Evolutionary conservation across 1,140 invertebrate species (phyloP), one percentile per base, ranked within the genome.

Genomic region (Zaprionus capensis): DNA sequence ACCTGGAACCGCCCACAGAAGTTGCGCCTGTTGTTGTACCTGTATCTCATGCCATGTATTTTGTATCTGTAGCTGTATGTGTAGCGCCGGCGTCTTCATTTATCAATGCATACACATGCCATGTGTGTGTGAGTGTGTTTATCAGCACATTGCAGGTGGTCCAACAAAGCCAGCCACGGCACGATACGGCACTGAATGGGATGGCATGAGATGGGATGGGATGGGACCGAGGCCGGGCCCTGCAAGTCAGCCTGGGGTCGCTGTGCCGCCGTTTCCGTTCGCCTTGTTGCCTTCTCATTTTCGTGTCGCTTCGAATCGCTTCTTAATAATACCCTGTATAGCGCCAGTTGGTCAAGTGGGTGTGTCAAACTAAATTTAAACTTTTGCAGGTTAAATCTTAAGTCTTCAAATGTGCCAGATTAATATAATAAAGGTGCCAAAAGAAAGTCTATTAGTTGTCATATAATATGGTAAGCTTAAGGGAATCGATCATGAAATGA

Each of bases 121-220:
- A 38, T 49, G 28, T 72, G 59, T 72, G 55, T 79, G 55, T 17
- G 31, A 72, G 81, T 85, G 82, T 82, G 85, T 88, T 87, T 90
- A 88, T 88, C 81, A 84, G 85, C 85, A 80, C 85, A 85, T 88
- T 90, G 85, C 85, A 90, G 85, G 85, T 88, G 85, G 85, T 88
- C 84, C 72, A 71, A 80, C 75, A 73, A 71, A 79, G 70, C 76
- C 53, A 64, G 73, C 28, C 51, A 49, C 59, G 41, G 28, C 56
- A 22, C 17, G 63, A 66, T 70, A 44, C 59, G 59, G 44, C 44
- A 17, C 46, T 20, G 51, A 38, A 58, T 66, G 49, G 63, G 80
- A 59, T 51, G 31, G 28, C 38, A 22, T 46, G 24, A 41, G 51
- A 58, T 46, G 59, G 41, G 59, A 31, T 28, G 28, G 28, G 28